Evolutionary conservation across 2,888 invertebrate genomes (phyloP), one percentile per base, ranked within the genome.

Genomic region (Frankliniella fusca): DNA sequence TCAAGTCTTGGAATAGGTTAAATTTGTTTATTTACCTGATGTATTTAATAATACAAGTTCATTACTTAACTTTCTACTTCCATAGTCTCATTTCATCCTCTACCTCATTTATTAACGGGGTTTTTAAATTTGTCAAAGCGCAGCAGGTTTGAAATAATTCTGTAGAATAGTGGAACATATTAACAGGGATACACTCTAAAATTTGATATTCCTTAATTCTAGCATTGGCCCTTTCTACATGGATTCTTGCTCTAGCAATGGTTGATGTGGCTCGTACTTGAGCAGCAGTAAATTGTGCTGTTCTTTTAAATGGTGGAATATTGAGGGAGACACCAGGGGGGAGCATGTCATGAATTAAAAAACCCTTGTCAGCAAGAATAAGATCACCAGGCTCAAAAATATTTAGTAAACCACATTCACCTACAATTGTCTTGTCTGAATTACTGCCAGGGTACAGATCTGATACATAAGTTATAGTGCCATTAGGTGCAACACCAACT

Each of bases 181-280:
- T 65, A 3, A n/a, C 65, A 18, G 65, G 65, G n/a, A 65, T 65
- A 65, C 65, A 70, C 18, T 70, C 38, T 80, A 82, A 79, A n/a
- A 82, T 49, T 49, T 81, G 48, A 81, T 81, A 82, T 18, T 48
- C 38, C 61, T 81, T 82, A 7, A 82, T 50, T 48, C 79, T 70
- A 28, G 81, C 76, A 70, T 50, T 82, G 20, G 76, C 81, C 1
- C 81, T 48, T 49, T 82, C 82, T n/a, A 70, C 54, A 82, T 81
- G 82, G n/a, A 82, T 79, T 81, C 82, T 76, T 3, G 82, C 82
- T 76, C 81, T 27, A 12, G 81, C 76, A 20, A 81, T 82, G n/a
- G 27, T 79, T 0, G 79, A 49, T 9, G 23, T 81, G 9, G 11
- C 49, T 20, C 18, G 54, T 20, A 65, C 81, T 38, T 81, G 76